Percentiles rank a stretch among this genome's conserved stretches.
Conservation (phyloP, 2,113 vertebrate species). For the Zosterops hypoxanthus region DNA sequence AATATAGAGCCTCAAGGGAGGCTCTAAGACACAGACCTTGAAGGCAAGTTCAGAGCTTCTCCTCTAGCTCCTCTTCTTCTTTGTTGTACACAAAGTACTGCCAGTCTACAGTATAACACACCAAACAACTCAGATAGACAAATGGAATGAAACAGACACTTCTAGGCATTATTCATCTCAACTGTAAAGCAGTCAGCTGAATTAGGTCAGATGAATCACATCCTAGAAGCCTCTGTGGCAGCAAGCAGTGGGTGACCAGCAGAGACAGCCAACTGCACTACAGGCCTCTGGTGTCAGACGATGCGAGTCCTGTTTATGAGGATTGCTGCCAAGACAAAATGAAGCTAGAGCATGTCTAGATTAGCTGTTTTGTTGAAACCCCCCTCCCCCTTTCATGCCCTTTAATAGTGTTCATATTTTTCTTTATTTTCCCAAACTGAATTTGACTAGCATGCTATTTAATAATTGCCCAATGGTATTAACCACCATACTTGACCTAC, state of each 20-base stretch:
- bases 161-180: conserved; percentile 2
- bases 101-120: not conserved
- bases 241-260: not conserved
- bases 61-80: not conserved
- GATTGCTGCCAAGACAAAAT: not conserved
- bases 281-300: not conserved
- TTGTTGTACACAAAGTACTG: not conserved
- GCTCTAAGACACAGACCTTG: not conserved
- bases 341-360: not conserved
- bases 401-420: not conserved
- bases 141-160: not conserved
- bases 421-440: not conserved
- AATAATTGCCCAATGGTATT: not conserved
- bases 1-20: not conserved
- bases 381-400: not conserved
- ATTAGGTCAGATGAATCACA: conserved; percentile 36
- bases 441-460: not conserved
- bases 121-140: not conserved
- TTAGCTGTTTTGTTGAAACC: not conserved
- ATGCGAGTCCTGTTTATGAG: not conserved
- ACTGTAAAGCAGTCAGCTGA: not conserved
- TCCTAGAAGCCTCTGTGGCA: not conserved
- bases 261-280: not conserved
- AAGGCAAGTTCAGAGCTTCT: not conserved
- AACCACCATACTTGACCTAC: not conserved